Base-by-base conservation (phyloP, 2,797 vertebrate species). In the Centroberyx gerrardi region DNA sequence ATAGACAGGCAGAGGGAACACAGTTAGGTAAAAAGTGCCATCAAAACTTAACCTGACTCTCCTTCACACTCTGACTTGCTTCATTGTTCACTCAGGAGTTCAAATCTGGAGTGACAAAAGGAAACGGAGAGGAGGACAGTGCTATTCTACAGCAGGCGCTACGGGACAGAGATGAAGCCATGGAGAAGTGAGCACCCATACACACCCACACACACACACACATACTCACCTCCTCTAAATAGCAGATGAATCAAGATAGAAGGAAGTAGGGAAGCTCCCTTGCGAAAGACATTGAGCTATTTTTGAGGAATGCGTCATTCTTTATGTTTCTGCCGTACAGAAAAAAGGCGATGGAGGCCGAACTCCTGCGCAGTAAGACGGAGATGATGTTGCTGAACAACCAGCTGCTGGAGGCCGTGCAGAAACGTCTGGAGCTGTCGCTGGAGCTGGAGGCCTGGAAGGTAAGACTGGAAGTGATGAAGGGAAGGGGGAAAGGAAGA, bases 391-490 rank as follows among this genome's bases (percentile, higher is more conserved):
- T 7, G 3, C 87, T 96, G 60, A 96, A 96, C 90, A 95, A 96
- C 72, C 95, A 96, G 83, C 92, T 97, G 78, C 90, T 97, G 86
- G 95, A 96, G 68, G 95, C 95, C 0, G 92, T 95, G 3, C 94
- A 96, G 92, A 96, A 95, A 71, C 94, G 96, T 18, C 90, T 97
- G 87, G 95, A 96, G 85, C 89, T 96, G 79, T 92, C 92, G 0
- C 88, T 96, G 88, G 96, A 97, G 88, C 86, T 96, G 2, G 96
- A 97, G 58, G 93, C 95, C 78, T 97, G 96, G 96, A 96, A 97
- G 95, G 96, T 96, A 74, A 80, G 69, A 4, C 59, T 46, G 48
- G 8, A 15, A 28, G 72, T 28, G 56, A 67, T 31, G n/a, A 46
- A 53, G 73, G 54, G 54, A 54, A 31, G 36, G 38, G 15, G 29